Base-by-base conservation (phyloP, 2,888 invertebrate genomes). In the Agonopterix heracliana region DNA sequence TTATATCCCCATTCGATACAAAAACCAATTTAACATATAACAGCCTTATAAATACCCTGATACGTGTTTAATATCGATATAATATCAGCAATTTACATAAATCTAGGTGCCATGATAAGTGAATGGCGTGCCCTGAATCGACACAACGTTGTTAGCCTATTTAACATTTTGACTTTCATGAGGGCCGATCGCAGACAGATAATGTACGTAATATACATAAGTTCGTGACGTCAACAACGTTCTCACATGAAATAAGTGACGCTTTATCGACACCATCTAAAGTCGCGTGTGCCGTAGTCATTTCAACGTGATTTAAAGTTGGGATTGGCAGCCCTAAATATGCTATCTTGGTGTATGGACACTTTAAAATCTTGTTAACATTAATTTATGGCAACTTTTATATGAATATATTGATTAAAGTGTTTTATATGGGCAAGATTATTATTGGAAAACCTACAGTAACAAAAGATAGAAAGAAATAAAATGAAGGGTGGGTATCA, bases 151-250 rank as follows among this genome's bases (percentile, higher is more conserved):
- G 52, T 52, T 54, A 51, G 60, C 66, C 65, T 68, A 74, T 80
- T 26, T 79, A 80, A 71, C 74, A 69, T 78, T 78, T 74, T 63
- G 73, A 74, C 71, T 74, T 64, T 54, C 56, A 59, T 48, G 61
- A 64, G 74, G 74, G 71, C 61, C 56, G 76, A 76, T 76, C 60
- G 63, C 57, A 63, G 58, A 66, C 64, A 68, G 78, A 79, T 78
- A 79, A 44, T 38, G 35, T 41, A 41, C 26, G 45, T 36, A 14
- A 64, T 61, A 54, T 54, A 59, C 55, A 55, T 60, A 60, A 64
- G 52, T 56, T 55, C 61, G 62, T 67, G 66, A 68, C 62, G 64
- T 63, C 55, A 59, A 46, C 57, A 45, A 44, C 55, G 64, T 72
- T 69, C 72, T 69, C 72, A 71, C 71, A 66, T 63, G 64, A 59